Conservation (phyloP, 1,140 invertebrate species). For the Drosophila tropicalis region DNA sequence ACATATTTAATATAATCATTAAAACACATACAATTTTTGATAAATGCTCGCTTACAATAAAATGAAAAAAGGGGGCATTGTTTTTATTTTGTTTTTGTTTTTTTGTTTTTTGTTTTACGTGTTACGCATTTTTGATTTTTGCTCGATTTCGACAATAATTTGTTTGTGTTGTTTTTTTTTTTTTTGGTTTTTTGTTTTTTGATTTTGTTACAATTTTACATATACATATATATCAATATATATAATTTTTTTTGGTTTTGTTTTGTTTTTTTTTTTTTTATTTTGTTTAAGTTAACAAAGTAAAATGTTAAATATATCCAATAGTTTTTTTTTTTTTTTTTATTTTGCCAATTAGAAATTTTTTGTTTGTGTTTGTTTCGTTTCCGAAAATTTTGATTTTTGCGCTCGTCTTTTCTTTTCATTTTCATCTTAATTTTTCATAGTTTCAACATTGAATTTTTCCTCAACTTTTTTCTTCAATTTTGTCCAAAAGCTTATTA, state of each 20-base stretch:
- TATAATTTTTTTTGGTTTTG: constrained; percentile 57
- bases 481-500: constrained; percentile 7
- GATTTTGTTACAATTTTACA: constrained; percentile 55
- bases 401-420: constrained; percentile 51
- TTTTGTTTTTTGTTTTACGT: constrained; percentile 28
- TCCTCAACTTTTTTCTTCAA: background rate
- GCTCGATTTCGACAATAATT: constrained; percentile 60
- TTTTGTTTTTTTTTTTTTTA: constrained; percentile 34
- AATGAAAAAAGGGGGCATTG: constrained; percentile 55
- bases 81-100: constrained; percentile 36
- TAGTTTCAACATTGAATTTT: constrained; percentile 42
- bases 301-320: constrained; percentile 55
- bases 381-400: constrained; percentile 60
- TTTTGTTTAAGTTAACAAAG: constrained; percentile 35
- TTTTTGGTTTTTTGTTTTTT: constrained; percentile 39
- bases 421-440: constrained; percentile 30
- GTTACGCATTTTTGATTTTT: constrained; percentile 60
- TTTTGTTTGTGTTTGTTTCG: constrained; percentile 19
- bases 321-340: constrained; percentile 38
- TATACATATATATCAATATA: constrained; percentile 71
- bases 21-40: constrained; percentile 82
- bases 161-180: constrained; percentile 26
- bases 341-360: constrained; percentile 28
- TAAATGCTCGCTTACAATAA: constrained; percentile 80
- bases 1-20: constrained; percentile 79